Evolutionary conservation across 2,113 vertebrate species (phyloP).

Genomic region (Pycnonotus jocosus): DNA sequence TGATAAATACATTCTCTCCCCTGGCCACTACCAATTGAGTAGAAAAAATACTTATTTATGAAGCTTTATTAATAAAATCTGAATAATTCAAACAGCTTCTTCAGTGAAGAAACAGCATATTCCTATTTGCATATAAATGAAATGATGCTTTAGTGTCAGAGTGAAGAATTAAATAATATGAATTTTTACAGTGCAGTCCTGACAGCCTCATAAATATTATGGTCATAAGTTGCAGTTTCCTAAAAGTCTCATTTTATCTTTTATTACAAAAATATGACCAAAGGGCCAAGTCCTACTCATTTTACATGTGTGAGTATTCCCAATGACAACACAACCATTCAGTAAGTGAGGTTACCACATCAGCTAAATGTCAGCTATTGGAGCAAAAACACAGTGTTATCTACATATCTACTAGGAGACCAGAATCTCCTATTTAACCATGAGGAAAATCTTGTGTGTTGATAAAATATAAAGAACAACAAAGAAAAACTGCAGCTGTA

Average conservation of each 20-base stretch:
- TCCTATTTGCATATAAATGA: conserved; percentile 70
- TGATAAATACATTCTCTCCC: conserved; percentile 59
- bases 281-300: conserved; percentile 39
- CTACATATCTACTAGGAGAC: not conserved
- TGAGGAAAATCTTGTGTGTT: not conserved
- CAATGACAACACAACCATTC: conserved; percentile 47
- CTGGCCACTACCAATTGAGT: conserved; percentile 44
- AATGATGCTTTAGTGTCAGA: conserved; percentile 69
- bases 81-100: conserved; percentile 63
- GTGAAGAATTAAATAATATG: conserved; percentile 65
- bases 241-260: conserved; percentile 67
- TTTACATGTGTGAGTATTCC: conserved; percentile 37
- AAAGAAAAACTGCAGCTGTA: not conserved
- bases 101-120: conserved; percentile 42
- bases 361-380: not conserved
- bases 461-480: not conserved
- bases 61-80: conserved; percentile 62
- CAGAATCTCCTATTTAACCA: not conserved
- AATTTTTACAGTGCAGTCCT: conserved; percentile 54
- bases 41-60: conserved; percentile 54
- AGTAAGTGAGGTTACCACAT: conserved; percentile 46
- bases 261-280: conserved; percentile 58
- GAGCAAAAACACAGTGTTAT: not conserved
- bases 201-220: conserved; percentile 65
- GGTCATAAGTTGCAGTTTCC: conserved; percentile 56